Evolutionary conservation across 37 sponge, comb jelly and placozoan species (phyloP), one percentile per base, ranked within the genome.

Genomic region (Petrosia ficiformis): DNA sequence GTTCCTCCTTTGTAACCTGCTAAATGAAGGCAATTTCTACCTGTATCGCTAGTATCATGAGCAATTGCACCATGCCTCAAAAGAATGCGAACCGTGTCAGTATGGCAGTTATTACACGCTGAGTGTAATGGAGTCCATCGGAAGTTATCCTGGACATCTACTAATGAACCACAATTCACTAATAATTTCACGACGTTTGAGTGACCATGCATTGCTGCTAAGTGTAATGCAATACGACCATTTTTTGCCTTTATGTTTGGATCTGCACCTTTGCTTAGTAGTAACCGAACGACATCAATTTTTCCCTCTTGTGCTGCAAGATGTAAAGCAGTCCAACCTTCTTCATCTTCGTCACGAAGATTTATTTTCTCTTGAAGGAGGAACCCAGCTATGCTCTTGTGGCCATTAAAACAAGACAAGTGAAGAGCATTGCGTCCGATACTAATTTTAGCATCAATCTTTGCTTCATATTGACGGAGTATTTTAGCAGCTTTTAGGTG

Each of bases 351-450:
- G 26, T 72, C 66, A 30, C 68, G 42, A 19, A 86, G 41, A 2
- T 82, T 59, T 37, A 82, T 82, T 31, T 82, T 78, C 16, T 48
- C 75, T 0, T 82, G 65, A 11, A 82, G 73, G 29, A 90, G 70
- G 39, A 77, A 77, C 42, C 66, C 57, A 0, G 84, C 84, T 1
- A 85, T 69, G 26, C 58, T 39, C 38, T 59, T 72, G 79, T 82
- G 89, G 44, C 89, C 89, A 56, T 88, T 88, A 67, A 82, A 88
- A 43, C 79, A 73, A 68, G 79, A 82, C 36, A 88, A 74, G 37
- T 89, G 89, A 35, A 89, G 84, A 19, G 89, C 64, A 52, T 90
- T 90, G 29, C 91, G 77, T 24, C 91, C 91, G 82, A 90, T 90
- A 29, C 75, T 78, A 36, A 90, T 90, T 35, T 81, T 65, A 57